Evolutionary conservation across 2,113 vertebrate species (phyloP).

Genomic region (Gasterosteus nipponicus): DNA sequence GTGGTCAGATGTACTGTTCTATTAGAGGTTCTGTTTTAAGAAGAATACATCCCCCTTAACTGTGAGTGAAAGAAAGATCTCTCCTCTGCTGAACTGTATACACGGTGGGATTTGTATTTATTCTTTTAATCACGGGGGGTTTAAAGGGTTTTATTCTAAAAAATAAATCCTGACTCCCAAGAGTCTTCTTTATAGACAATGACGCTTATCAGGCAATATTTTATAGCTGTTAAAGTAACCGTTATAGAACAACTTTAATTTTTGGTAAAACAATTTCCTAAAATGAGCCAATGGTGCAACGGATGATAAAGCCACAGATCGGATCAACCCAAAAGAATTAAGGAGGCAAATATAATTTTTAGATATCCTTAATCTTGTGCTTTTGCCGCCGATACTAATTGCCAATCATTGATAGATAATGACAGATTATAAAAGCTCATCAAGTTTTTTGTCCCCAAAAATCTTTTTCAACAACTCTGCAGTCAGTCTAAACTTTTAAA

Average conservation of each 20-base stretch:
- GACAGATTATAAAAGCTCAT: too few relatives aligned
- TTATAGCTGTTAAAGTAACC: background rate
- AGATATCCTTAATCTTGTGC: too few relatives aligned
- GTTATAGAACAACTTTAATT: background rate
- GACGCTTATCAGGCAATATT: background rate
- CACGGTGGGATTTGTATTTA: background rate
- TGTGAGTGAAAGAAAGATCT: background rate
- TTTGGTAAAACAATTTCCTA: background rate
- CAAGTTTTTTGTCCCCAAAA: too few relatives aligned
- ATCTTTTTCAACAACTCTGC: too few relatives aligned
- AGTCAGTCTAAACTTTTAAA: too few relatives aligned
- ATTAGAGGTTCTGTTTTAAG: constrained; percentile 29
- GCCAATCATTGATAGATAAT: too few relatives aligned
- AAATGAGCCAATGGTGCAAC: background rate
- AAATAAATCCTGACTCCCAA: background rate
- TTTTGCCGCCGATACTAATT: too few relatives aligned
- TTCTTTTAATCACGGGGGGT: background rate
- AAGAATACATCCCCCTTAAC: constrained; percentile 12
- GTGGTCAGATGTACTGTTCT: background rate
- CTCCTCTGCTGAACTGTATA: constrained; percentile 8
- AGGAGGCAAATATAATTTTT: too few relatives aligned
- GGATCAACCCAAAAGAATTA: too few relatives aligned
- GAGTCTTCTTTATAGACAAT: background rate
- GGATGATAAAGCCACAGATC: background rate
- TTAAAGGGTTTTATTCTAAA: background rate